phyloP scores from a whole-genome alignment of 1,140 invertebrate genomes.

The Drosophila quadrilineata region DNA sequence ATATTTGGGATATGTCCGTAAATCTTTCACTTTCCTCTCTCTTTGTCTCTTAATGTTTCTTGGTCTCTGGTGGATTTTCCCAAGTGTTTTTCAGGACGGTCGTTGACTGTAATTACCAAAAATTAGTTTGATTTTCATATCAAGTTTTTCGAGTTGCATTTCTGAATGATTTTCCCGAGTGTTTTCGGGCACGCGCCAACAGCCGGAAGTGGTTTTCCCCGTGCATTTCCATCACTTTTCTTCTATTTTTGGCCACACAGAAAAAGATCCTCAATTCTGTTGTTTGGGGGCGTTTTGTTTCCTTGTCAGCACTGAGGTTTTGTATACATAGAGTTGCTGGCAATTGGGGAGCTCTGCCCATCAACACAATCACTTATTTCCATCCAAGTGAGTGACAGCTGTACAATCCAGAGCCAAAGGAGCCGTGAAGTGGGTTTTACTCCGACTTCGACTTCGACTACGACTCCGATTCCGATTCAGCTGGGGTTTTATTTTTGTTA shows the following conservation, averaged over 20 bases:
- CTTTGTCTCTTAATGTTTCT: too few relatives aligned
- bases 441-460: too few relatives aligned
- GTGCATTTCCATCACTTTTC: conserved; percentile 15
- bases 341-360: conserved; percentile 62
- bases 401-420: too few relatives aligned
- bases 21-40: conserved; percentile 5
- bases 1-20: background rate
- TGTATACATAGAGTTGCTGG: background rate
- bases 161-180: conserved; percentile 27
- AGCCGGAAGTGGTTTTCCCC: conserved; percentile 57
- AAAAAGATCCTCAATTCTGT: background rate
- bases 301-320: conserved; percentile 40
- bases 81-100: conserved; percentile 15
- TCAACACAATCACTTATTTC: conserved; percentile 76
- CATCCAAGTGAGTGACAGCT: conserved; percentile 67
- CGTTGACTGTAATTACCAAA: conserved; percentile 52
- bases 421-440: conserved; percentile 34
- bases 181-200: conserved; percentile 61
- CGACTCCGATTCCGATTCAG: too few relatives aligned
- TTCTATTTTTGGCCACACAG: conserved; percentile 50
- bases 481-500: conserved; percentile 63
- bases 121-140: conserved; percentile 71
- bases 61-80: background rate
- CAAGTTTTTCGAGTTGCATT: conserved; percentile 39
- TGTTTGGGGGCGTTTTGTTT: conserved; percentile 38